phyloP scores from a whole-genome alignment of 2,113 vertebrate species.

The Strigops habroptila region DNA sequence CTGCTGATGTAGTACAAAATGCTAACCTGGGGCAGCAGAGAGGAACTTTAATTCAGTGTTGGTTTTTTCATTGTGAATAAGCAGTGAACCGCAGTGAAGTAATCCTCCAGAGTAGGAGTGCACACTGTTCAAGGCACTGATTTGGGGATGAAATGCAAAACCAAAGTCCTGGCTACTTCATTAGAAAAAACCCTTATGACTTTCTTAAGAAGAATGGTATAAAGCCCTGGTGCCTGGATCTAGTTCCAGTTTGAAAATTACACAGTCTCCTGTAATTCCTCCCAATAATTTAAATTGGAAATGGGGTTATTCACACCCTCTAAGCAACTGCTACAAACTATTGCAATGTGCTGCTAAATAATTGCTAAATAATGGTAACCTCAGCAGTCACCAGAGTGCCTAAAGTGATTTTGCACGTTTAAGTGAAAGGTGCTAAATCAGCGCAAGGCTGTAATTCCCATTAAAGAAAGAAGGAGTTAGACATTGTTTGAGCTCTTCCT shows the following conservation, averaged over 20 bases:
- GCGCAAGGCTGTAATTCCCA: conserved; percentile 17
- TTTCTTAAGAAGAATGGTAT: background rate
- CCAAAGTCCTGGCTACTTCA: background rate
- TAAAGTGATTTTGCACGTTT: conserved; percentile 49
- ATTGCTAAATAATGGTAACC: conserved; percentile 30
- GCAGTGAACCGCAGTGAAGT: conserved; percentile 51
- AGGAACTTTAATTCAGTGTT: conserved; percentile 11
- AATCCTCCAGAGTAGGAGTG: background rate
- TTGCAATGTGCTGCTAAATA: conserved; percentile 4
- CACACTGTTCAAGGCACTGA: conserved; percentile 16
- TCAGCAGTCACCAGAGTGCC: background rate
- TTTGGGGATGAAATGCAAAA: conserved; percentile 34
- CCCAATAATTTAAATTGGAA: conserved; percentile 24
- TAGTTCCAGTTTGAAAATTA: conserved; percentile 10
- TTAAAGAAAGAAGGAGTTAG: conserved; percentile 1
- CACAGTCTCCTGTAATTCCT: background rate
- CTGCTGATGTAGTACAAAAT: conserved; percentile 49
- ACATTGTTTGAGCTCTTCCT: background rate
- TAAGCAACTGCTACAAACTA: conserved; percentile 16
- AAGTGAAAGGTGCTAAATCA: background rate
- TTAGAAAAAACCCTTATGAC: background rate
- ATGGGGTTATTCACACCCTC: conserved; percentile 20
- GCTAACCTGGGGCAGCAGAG: conserved; percentile 40
- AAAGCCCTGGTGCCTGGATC: background rate
- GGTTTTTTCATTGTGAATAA: conserved; percentile 33